Evolutionary conservation across 2,113 vertebrate species (phyloP), one percentile per base, ranked within the genome.

Genomic region (Bujurquina vittata): DNA sequence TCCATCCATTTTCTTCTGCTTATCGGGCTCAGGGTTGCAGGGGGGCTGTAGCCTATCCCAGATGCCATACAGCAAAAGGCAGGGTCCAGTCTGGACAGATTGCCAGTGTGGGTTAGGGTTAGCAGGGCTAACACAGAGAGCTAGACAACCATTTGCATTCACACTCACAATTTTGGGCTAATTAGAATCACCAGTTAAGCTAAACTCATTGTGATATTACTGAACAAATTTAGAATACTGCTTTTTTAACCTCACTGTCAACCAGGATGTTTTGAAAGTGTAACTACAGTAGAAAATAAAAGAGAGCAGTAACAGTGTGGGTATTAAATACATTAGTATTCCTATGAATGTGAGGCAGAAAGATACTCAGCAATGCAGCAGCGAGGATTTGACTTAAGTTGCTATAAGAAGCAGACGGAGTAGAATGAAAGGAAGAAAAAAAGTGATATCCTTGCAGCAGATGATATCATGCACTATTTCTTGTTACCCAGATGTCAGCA

Each of bases 401-500:
- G 4, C 40, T 18, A 72, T 37, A 61, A 69, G 75, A 74, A 17
- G 20, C 52, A 23, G 4, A 59, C 6, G 15, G 43, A 77, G 3
- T 49, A 37, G 5, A n/a, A 23, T 5, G 35, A 35, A 62, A 55
- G 18, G 29, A 56, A n/a, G 4, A 7, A 22, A 74, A 31, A 57
- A n/a, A 33, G 18, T 17, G 3, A 46, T 35, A 17, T 8, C 76
- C 3, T 52, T 18, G 18, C 52, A 78, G 63, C 20, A 54, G 52
- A 49, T 54, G 65, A 81, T 20, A 23, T 52, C 2, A 31, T 18
- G 2, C 33, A 15, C 17, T 3, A 31, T 7, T 73, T 60, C 20
- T 49, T 6, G 43, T 77, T 35, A 46, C n/a, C 15, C n/a, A 59
- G 29, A 59, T 26, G 17, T 79, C 76, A 80, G 83, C 63, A 80